Evolutionary conservation across 2,797 vertebrate species (phyloP).

Genomic region (Zalophus californianus): DNA sequence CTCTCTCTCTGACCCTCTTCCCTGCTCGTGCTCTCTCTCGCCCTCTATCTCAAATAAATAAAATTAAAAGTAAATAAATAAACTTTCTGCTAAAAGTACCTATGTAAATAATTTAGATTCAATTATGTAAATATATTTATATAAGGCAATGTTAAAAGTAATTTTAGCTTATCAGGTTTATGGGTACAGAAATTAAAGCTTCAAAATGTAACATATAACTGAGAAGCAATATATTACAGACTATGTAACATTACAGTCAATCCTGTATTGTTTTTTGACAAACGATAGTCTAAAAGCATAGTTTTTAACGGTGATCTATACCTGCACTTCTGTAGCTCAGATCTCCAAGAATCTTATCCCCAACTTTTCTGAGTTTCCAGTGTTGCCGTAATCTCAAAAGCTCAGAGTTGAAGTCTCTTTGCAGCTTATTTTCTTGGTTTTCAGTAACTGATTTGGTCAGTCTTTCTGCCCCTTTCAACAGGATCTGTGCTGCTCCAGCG

Average conservation of each 20-base stretch:
- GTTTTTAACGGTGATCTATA: conserved; percentile 77
- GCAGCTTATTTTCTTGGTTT: conserved; percentile 96
- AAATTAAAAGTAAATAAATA: no score
- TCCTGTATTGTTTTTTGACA: not conserved
- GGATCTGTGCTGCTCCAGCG: conserved; percentile 95
- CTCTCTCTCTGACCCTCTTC: no score
- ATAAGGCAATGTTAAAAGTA: not conserved
- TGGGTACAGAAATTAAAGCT: not conserved
- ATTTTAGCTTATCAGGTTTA: conserved; percentile 19
- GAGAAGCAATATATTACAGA: not conserved
- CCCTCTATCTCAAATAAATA: no score
- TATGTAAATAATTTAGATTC: not conserved
- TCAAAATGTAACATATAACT: not conserved
- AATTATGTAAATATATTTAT: not conserved
- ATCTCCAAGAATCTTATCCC: conserved; percentile 99
- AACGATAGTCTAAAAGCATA: not conserved
- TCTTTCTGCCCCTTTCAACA: conserved; percentile 96
- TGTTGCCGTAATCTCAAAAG: conserved; percentile 96
- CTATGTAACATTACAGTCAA: not conserved
- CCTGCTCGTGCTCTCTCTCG: no score
- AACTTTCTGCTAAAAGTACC: not conserved
- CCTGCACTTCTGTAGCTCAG: conserved; percentile 98
- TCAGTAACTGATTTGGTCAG: conserved; percentile 96
- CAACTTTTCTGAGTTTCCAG: conserved; percentile 98
- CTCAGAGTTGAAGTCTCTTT: conserved; percentile 98